These are phyloP conservation scores for Eudyptes chrysolophus DNA, from an alignment of 2,113 vertebrate genomes.

Conservation along the genomic window DNA sequence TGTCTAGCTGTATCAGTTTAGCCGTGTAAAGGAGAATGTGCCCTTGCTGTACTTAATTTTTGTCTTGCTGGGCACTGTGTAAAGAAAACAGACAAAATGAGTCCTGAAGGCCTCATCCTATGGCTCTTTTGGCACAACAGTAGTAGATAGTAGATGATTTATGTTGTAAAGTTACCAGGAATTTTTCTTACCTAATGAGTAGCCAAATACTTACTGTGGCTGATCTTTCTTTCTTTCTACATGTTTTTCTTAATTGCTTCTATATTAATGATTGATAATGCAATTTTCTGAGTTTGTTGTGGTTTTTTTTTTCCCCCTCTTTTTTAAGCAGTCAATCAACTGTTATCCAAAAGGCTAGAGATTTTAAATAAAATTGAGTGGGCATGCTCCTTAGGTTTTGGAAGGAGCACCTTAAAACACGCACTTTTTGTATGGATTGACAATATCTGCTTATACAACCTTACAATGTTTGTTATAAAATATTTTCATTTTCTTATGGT, in stretches of 20 bases:
- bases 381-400: not conserved
- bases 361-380: not conserved
- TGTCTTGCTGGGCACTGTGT: not conserved
- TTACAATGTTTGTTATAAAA: not conserved
- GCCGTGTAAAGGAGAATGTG: not conserved
- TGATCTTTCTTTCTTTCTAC: not conserved
- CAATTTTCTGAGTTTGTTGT: not conserved
- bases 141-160: not conserved
- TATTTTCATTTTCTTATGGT: not conserved
- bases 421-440: not conserved
- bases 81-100: not conserved
- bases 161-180: not conserved
- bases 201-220: not conserved
- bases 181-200: not conserved
- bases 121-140: not conserved
- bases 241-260: not conserved
- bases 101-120: not conserved
- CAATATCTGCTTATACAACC: not conserved
- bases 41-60: not conserved
- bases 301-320: fast-evolving
- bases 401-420: not conserved
- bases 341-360: not conserved
- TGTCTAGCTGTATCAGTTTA: not conserved
- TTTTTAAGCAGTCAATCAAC: not conserved
- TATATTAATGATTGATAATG: not conserved